Evolutionary conservation across 2,888 invertebrate species (phyloP).

Genomic region (Priocnemis perturbator): DNA sequence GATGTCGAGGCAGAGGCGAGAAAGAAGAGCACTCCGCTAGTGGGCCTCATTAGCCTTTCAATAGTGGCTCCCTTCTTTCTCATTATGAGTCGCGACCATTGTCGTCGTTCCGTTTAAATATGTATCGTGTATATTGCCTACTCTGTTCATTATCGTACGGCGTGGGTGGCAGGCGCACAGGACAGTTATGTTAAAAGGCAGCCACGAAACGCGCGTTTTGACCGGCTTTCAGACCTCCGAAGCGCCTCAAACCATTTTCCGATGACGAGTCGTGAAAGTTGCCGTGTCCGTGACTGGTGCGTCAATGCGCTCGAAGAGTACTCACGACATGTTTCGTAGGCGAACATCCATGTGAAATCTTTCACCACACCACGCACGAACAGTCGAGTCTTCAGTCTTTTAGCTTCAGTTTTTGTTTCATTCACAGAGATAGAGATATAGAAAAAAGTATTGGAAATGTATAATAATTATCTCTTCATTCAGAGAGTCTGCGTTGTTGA

Average conservation of each 20-base stretch:
- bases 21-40: slow-evolving; percentile 36
- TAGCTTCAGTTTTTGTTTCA: too few species aligned
- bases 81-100: slow-evolving; percentile 57
- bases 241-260: slow-evolving; percentile 19
- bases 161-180: slow-evolving; percentile 56
- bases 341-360: too few species aligned
- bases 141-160: slow-evolving; percentile 45
- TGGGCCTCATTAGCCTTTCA: slow-evolving; percentile 62
- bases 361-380: too few species aligned
- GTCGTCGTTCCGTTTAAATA: slow-evolving; percentile 41
- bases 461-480: too few species aligned
- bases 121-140: slow-evolving; percentile 48
- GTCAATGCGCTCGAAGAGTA: neutral
- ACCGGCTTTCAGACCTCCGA: slow-evolving; percentile 16
- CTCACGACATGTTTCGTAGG: neutral
- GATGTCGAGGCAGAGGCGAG: slow-evolving; percentile 44
- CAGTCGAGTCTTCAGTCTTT: too few species aligned
- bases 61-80: slow-evolving; percentile 53
- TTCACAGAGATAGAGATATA: too few species aligned
- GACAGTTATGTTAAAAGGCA: slow-evolving; percentile 28
- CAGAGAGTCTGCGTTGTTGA: too few species aligned
- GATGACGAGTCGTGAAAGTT: slow-evolving; percentile 27
- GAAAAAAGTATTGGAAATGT: too few species aligned
- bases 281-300: neutral
- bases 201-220: slow-evolving; percentile 15